Base-by-base conservation (phyloP, 1,140 invertebrate species). In the Heliconius hewitsoni region DNA sequence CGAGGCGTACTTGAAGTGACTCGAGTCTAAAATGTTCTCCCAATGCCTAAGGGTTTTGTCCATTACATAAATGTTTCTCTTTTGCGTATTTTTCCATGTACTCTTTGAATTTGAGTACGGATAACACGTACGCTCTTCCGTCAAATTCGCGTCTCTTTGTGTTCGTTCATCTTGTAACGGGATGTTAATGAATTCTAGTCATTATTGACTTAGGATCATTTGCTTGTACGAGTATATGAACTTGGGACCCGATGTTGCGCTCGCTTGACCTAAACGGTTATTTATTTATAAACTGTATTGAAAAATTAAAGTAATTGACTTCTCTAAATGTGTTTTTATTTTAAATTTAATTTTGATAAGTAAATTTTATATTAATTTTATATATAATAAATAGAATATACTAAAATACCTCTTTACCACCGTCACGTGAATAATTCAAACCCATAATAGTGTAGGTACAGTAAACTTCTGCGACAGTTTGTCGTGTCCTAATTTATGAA, bases 21-120 rank as follows among this genome's bases (percentile, higher is more conserved):
- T 89, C 84, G 78, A 81, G 83, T 86, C 83, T 85, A 84, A 74
- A 87, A 87, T 88, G 84, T 87, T 88, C 85, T 81, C 80, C 74
- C 74, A 81, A 82, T 74, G 75, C 84, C 79, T 74, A 57, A 75
- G 82, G 84, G 81, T 74, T 82, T 85, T 80, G 84, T 85, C 82
- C 82, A 82, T 85, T 85, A 86, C 84, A 85, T 84, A 82, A 86
- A 86, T 85, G 84, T 86, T 86, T 82, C 82, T 78, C 81, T 79
- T 85, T 85, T 82, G 80, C 83, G 74, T 82, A 85, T 80, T 81
- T 82, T 81, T 77, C 80, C 84, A 81, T 85, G 79, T 82, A 77
- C 77, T 81, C 77, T 83, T 81, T 81, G 78, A 79, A 75, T 60
- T 75, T 50, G 37, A 66, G 37, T 79, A 74, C 46, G 77, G 66